Conservation (phyloP, 1,140 invertebrate genomes). For the Drosophila elegans region DNA sequence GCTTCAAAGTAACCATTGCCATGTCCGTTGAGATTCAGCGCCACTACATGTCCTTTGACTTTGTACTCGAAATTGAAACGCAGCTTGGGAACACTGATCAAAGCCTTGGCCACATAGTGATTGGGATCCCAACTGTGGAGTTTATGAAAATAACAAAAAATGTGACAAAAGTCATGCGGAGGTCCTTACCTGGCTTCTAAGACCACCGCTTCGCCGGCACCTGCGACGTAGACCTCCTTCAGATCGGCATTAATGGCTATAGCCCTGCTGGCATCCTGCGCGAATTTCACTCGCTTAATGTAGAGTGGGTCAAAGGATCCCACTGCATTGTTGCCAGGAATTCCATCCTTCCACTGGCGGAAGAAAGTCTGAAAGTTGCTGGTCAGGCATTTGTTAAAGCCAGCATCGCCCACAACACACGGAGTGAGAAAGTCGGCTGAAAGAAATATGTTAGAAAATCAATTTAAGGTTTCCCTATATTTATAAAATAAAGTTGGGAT, state of each 20-base stretch:
- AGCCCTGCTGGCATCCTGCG: conserved; percentile 39
- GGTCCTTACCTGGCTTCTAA: conserved; percentile 47
- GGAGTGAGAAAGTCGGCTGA: conserved; percentile 60
- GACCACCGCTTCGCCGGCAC: conserved; percentile 33
- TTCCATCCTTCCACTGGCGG: conserved; percentile 64
- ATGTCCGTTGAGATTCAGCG: conserved; percentile 88
- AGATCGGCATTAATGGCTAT: conserved; percentile 64
- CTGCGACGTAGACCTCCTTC: conserved; percentile 52
- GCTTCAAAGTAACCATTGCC: conserved; percentile 89
- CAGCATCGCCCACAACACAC: conserved; percentile 48
- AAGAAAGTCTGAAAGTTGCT: conserved; percentile 59
- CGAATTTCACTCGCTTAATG: conserved; percentile 60
- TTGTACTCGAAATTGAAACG: conserved; percentile 89
- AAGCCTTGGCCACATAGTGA: conserved; percentile 24
- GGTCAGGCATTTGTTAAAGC: conserved; percentile 50
- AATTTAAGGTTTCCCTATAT: too few relatives aligned
- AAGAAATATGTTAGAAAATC: background rate
- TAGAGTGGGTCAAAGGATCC: conserved; percentile 56
- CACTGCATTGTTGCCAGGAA: conserved; percentile 56
- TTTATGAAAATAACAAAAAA: background rate
- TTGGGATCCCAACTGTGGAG: conserved; percentile 44
- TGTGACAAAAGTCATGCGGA: too few relatives aligned
- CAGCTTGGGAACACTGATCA: conserved; percentile 86
- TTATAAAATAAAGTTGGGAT: too few relatives aligned
- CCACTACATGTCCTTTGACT: conserved; percentile 88